Evolutionary conservation across 2,888 invertebrate genomes (phyloP).

Genomic region (Teleogryllus oceanicus): DNA sequence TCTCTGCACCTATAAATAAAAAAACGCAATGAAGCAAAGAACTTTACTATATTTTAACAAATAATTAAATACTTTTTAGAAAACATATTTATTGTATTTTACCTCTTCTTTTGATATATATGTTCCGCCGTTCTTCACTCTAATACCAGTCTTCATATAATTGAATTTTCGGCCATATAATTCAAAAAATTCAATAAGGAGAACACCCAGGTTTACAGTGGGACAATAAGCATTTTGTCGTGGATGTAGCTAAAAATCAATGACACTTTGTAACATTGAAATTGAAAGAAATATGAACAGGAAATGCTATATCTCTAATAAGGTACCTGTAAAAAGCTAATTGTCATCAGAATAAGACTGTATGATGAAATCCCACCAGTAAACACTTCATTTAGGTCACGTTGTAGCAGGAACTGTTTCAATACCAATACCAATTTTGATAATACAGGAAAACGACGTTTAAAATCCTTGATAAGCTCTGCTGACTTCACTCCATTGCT

Average conservation of each 20-base stretch:
- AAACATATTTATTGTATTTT: slow-evolving; percentile 34
- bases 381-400: slow-evolving; percentile 98
- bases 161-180: slow-evolving; percentile 95
- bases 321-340: slow-evolving; percentile 83
- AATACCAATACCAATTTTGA: slow-evolving; percentile 93
- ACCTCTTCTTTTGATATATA: slow-evolving; percentile 91
- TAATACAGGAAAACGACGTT: slow-evolving; percentile 82
- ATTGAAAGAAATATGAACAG: not conserved
- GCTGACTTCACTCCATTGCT: slow-evolving; percentile 96
- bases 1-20: slow-evolving; percentile 61
- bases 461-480: slow-evolving; percentile 88
- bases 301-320: not conserved
- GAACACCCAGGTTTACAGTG: slow-evolving; percentile 80
- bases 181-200: slow-evolving; percentile 96
- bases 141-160: slow-evolving; percentile 89
- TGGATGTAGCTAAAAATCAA: slow-evolving; percentile 72
- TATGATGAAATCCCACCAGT: slow-evolving; percentile 99
- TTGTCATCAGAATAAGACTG: slow-evolving; percentile 96
- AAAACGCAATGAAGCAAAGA: not conserved
- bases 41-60: not conserved
- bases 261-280: not conserved
- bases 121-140: slow-evolving; percentile 88
- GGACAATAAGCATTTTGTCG: slow-evolving; percentile 65
- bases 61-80: not conserved
- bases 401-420: slow-evolving; percentile 96